Evolutionary conservation across 1,140 invertebrate genomes (phyloP).

Genomic region (Megalopta genalis): DNA sequence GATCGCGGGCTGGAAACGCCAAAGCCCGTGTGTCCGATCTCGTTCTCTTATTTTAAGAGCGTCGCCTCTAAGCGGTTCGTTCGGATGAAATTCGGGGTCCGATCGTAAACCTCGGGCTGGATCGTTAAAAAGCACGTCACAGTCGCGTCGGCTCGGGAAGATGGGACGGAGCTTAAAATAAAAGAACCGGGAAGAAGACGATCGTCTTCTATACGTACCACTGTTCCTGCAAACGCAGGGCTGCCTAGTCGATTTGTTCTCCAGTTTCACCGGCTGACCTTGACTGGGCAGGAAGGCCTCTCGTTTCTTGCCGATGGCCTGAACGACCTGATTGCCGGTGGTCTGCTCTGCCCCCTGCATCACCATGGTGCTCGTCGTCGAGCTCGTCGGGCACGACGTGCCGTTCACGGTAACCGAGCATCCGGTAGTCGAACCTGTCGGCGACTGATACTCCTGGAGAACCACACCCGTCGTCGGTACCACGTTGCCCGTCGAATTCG

Average conservation of each 20-base stretch:
- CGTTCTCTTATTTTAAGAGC: not conserved
- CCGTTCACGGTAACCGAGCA: slow-evolving; percentile 58
- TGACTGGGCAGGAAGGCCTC: slow-evolving; percentile 73
- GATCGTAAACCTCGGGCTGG: slow-evolving; percentile 8
- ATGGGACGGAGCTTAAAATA: not conserved
- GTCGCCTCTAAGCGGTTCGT: not conserved
- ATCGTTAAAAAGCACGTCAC: slow-evolving; percentile 6
- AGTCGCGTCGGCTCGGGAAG: not conserved
- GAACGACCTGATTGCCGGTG: slow-evolving; percentile 59
- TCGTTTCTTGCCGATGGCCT: slow-evolving; percentile 70
- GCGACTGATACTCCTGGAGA: slow-evolving; percentile 75
- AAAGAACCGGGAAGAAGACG: not conserved
- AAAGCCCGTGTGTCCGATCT: not conserved
- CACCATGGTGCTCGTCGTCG: slow-evolving; percentile 61
- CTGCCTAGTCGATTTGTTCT: slow-evolving; percentile 74
- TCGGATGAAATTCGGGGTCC: not conserved
- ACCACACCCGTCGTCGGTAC: slow-evolving; percentile 72
- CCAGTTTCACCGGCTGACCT: slow-evolving; percentile 75
- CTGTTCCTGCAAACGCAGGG: slow-evolving; percentile 74
- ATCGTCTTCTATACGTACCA: slow-evolving; percentile 56
- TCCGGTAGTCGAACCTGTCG: slow-evolving; percentile 67
- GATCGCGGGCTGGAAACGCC: too few species aligned
- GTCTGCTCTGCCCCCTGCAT: slow-evolving; percentile 64
- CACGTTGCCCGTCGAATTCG: slow-evolving; percentile 67
- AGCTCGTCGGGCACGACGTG: slow-evolving; percentile 60